phyloP scores from a whole-genome alignment of 1,140 invertebrate genomes.

The Ditylenchus dipsaci region DNA sequence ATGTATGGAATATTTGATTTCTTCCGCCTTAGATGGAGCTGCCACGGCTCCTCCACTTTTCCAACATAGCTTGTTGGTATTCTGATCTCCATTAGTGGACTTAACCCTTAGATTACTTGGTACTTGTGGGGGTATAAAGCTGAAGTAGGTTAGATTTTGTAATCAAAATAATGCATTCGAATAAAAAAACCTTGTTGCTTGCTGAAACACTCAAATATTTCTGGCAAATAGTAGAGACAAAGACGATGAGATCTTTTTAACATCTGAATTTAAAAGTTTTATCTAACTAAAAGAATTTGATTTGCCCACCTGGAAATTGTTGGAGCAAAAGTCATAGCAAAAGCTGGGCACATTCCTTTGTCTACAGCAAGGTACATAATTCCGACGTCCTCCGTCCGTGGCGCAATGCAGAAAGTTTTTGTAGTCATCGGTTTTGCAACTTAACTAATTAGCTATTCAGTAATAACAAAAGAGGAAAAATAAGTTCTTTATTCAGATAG shows the following conservation, averaged over 20 bases:
- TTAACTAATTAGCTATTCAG: neutral
- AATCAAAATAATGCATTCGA: neutral
- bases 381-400: constrained; percentile 29
- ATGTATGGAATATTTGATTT: constrained; percentile 22
- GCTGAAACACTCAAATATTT: constrained; percentile 43
- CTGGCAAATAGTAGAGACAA: constrained; percentile 41
- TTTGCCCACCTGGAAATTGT: constrained; percentile 29
- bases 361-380: constrained; percentile 43
- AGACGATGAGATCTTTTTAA: constrained; percentile 43
- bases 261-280: constrained; percentile 30
- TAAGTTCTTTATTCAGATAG: no score
- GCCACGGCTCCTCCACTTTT: neutral
- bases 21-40: constrained; percentile 2
- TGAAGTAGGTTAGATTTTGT: constrained; percentile 27
- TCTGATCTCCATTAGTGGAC: neutral
- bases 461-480: constrained; percentile 8
- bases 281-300: constrained; percentile 1
- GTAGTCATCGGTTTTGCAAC: constrained; percentile 41
- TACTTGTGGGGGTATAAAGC: constrained; percentile 30
- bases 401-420: constrained; percentile 42
- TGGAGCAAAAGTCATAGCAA: constrained; percentile 42
- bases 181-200: constrained; percentile 26
- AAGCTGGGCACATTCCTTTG: constrained; percentile 37
- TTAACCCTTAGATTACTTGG: constrained; percentile 24
- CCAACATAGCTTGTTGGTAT: constrained; percentile 19